Evolutionary conservation across 2,888 invertebrate genomes (phyloP), one percentile per base, ranked within the genome.

Genomic region (Linhomoeus sp.): DNA sequence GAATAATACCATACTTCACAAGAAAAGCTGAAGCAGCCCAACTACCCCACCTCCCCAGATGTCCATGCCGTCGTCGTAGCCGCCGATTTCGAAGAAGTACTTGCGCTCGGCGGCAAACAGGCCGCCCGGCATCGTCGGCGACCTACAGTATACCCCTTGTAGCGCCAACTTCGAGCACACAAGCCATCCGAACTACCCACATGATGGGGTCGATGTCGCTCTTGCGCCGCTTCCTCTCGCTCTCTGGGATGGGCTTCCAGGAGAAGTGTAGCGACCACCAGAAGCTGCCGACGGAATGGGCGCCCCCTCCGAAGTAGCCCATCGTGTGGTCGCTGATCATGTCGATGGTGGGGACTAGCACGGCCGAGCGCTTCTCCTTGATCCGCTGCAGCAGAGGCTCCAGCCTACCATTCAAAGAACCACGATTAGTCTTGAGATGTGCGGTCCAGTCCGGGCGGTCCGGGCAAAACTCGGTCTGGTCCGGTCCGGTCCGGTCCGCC

Each of bases 101-200:
- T 79, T 75, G 45, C 85, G 74, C 57, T 84, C 79, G 45, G 88
- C 87, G 0, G 90, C 94, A 70, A 94, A 87, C 49, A 94, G 67
- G 0, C 92, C 94, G 1, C 94, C 92, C n/a, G 92, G 90, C 92
- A 92, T 94, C 1, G 92, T 94, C 0, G 94, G 92, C 0, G 87
- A 81, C 57, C 74, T 70, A n/a, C n/a, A n/a, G n/a, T n/a, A n/a
- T n/a, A n/a, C n/a, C n/a, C n/a, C n/a, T n/a, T n/a, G n/a, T n/a
- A n/a, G n/a, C n/a, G n/a, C n/a, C n/a, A n/a, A n/a, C n/a, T n/a
- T n/a, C n/a, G n/a, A n/a, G n/a, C n/a, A n/a, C n/a, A n/a, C n/a
- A n/a, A n/a, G n/a, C n/a, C n/a, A n/a, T n/a, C n/a, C n/a, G n/a
- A n/a, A n/a, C n/a, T n/a, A 45, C 44, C 12, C 46, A 77, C 72